These are phyloP conservation scores for Cyclophora albipunctata DNA, from an alignment of 2,888 invertebrate genomes.

Conservation along the genomic window DNA sequence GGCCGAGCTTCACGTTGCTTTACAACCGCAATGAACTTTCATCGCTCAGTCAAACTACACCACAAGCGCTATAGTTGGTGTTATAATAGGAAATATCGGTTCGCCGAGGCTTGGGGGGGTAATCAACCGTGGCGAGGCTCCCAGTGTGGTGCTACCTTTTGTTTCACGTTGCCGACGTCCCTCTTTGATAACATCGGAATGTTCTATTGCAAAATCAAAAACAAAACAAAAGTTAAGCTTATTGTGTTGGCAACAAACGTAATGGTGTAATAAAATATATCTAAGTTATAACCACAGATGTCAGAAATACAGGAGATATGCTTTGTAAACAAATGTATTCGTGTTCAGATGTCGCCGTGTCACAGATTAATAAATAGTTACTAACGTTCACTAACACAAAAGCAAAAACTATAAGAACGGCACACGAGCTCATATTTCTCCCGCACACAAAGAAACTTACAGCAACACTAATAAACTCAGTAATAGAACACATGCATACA, in stretches of 20 bases:
- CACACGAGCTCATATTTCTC: no score
- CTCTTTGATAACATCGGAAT: slow-evolving; percentile 22
- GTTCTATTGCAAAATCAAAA: slow-evolving; percentile 24
- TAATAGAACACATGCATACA: no score
- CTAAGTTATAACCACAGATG: slow-evolving; percentile 17
- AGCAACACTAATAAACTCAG: no score
- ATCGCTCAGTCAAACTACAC: not conserved
- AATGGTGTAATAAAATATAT: slow-evolving; percentile 19
- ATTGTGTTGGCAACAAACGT: slow-evolving; percentile 20
- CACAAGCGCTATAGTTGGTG: no score
- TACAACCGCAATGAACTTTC: not conserved
- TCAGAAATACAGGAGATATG: no score
- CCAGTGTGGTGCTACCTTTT: slow-evolving; percentile 31
- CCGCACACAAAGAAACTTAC: no score
- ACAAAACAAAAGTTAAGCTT: slow-evolving; percentile 20
- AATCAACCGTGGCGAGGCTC: slow-evolving; percentile 33
- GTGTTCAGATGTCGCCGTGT: no score
- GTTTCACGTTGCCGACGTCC: slow-evolving; percentile 31
- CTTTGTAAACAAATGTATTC: no score
- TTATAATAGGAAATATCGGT: slow-evolving; percentile 23
- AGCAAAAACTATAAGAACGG: no score
- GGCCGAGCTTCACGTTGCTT: no score
- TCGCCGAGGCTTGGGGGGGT: slow-evolving; percentile 33
- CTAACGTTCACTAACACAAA: no score
- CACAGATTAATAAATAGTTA: no score